Base-by-base conservation (phyloP, 92 coral and sea anemone species). In the Siderastrea siderea region DNA sequence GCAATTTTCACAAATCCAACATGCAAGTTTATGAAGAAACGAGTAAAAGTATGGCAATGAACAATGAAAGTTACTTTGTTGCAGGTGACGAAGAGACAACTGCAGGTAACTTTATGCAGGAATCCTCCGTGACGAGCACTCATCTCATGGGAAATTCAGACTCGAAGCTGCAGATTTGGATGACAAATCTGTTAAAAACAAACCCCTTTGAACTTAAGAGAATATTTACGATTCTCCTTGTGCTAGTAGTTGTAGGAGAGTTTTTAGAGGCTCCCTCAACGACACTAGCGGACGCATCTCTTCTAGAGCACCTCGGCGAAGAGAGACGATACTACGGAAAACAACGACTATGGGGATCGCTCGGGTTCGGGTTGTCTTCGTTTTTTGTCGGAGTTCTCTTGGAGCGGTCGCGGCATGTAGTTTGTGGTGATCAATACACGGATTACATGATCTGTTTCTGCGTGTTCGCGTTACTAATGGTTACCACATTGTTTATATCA, bases 311-410 rank as follows among this genome's bases (percentile, higher is more conserved):
- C 73, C 99, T 98, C 72, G 99, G 99, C 57, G 99, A 98, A 83
- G 95, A 94, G 52, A 89, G 99, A 84, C 93, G 96, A 60, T 92
- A 86, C 69, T 98, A 98, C 84, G 99, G 99, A 80, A 95, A 92
- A 65, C 99, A 98, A 84, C 96, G 99, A 84, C 74, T 98, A 59
- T 98, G 98, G 96, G 99, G 99, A n/a, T 98, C 99, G 86, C 86
- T 98, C 9, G 99, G 99, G n/a, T 95, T 95, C 94, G 99, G 99
- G 26, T 80, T 95, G 15, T 96, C 89, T 73, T 98, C 99, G 88
- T 95, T 98, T 66, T 75, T 98, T 9, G 99, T 94, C 63, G 99
- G 99, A 72, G 81, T 92, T 17, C 85, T 98, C 3, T 90, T 98
- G 16, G 99, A 98, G 85, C 92, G 91, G 62, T 98, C 99, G 9